phyloP scores from a whole-genome alignment of 2,113 vertebrate genomes.

The Leptobrachium ailaonicum region DNA sequence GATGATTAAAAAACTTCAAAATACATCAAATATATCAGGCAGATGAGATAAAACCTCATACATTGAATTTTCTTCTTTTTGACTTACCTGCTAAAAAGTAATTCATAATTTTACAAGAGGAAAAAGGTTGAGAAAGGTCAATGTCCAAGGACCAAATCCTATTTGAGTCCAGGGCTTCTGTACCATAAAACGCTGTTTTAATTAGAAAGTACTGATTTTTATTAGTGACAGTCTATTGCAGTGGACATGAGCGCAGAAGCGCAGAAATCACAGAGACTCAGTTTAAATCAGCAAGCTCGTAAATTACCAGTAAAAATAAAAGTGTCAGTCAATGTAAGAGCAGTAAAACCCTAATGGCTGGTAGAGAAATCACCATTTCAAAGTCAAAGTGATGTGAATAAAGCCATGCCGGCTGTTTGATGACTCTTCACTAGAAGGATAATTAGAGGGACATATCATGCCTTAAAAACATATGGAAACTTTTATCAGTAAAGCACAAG shows the following conservation, averaged over 20 bases:
- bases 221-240: slow-evolving; percentile 28
- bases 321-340: slow-evolving; percentile 25
- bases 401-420: not conserved
- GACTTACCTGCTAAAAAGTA: not conserved
- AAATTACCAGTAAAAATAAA: slow-evolving; percentile 26
- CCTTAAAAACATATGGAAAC: not conserved
- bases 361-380: slow-evolving; percentile 16
- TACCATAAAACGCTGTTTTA: slow-evolving; percentile 34
- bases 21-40: no score
- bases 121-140: slow-evolving; percentile 27
- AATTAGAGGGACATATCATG: not conserved
- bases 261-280: slow-evolving; percentile 30
- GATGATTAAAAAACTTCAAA: no score
- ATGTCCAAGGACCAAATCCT: slow-evolving; percentile 22
- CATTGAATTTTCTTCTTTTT: no score
- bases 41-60: no score
- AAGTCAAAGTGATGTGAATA: slow-evolving; percentile 6
- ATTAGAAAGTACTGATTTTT: slow-evolving; percentile 30
- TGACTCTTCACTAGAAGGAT: no score
- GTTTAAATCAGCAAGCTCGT: slow-evolving; percentile 29
- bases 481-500: not conserved
- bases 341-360: slow-evolving; percentile 22
- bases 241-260: slow-evolving; percentile 9
- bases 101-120: slow-evolving; percentile 23
- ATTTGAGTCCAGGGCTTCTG: slow-evolving; percentile 24